Percentiles rank a stretch among this genome's conserved stretches.
These are phyloP conservation scores for Macropis europaea DNA, from an alignment of 2,888 invertebrate species.

Conservation along the genomic window DNA sequence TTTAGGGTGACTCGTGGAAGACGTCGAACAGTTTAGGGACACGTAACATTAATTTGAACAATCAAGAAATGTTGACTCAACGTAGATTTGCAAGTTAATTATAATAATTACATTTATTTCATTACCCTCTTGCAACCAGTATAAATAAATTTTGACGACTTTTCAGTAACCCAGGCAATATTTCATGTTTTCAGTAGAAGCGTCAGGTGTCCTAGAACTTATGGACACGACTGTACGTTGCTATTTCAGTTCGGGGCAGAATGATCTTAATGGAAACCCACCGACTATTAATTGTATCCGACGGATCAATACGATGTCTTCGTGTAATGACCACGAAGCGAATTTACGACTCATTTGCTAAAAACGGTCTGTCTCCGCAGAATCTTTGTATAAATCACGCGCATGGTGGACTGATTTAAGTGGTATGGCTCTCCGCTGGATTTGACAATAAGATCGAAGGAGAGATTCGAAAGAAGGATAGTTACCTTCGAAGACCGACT, in stretches of 20 bases:
- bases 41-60: too few relatives aligned
- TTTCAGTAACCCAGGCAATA: too few relatives aligned
- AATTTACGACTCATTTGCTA: constrained; percentile 44
- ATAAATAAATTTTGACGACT: too few relatives aligned
- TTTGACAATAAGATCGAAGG: constrained; percentile 68
- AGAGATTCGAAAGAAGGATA: constrained; percentile 60
- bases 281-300: constrained; percentile 7
- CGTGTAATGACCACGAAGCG: constrained; percentile 2
- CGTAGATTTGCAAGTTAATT: too few relatives aligned
- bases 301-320: constrained; percentile 5
- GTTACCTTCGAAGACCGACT: constrained; percentile 67
- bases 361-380: constrained; percentile 31
- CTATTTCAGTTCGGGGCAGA: neutral
- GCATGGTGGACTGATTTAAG: constrained; percentile 65
- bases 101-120: too few relatives aligned
- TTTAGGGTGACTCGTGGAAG: too few relatives aligned
- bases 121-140: too few relatives aligned
- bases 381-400: constrained; percentile 60
- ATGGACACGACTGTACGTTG: too few relatives aligned
- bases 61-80: too few relatives aligned
- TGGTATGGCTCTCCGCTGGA: constrained; percentile 55
- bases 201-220: too few relatives aligned
- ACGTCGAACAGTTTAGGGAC: too few relatives aligned
- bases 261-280: neutral
- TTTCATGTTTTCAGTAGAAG: too few relatives aligned